Evolutionary conservation across 2,888 invertebrate species (phyloP).

Genomic region (Acrobasis repandana): DNA sequence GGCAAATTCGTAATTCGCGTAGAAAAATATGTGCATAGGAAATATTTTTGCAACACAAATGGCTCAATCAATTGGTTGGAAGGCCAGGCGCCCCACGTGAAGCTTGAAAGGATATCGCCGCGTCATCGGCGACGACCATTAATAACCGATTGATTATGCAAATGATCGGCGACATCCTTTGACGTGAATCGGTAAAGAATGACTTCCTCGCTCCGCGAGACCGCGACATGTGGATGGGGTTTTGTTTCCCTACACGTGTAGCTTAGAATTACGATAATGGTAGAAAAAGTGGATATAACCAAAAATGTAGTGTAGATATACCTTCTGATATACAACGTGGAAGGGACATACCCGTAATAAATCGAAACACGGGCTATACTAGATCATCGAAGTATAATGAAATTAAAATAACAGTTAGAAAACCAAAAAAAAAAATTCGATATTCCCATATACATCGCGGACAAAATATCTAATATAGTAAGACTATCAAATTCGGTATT

Average conservation of each 20-base stretch:
- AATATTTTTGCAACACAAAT: constrained; percentile 54
- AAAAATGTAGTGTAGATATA: no score
- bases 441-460: no score
- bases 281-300: no score
- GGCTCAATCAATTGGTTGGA: constrained; percentile 61
- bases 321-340: no score
- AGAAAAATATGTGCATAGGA: constrained; percentile 42
- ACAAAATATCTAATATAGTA: no score
- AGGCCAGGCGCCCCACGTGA: constrained; percentile 44
- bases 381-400: no score
- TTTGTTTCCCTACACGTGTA: background rate
- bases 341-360: no score
- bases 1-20: background rate
- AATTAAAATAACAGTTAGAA: no score
- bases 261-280: no score
- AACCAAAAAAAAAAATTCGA: no score
- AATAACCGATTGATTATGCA: constrained; percentile 77
- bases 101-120: constrained; percentile 64
- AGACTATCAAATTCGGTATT: no score
- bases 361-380: no score
- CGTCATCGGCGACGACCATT: constrained; percentile 60
- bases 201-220: constrained; percentile 38
- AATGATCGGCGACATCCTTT: constrained; percentile 48
- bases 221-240: constrained; percentile 41
- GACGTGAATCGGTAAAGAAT: constrained; percentile 42